Conservation (phyloP, 2,888 invertebrate genomes). For the Steinernema carpocapsae region DNA sequence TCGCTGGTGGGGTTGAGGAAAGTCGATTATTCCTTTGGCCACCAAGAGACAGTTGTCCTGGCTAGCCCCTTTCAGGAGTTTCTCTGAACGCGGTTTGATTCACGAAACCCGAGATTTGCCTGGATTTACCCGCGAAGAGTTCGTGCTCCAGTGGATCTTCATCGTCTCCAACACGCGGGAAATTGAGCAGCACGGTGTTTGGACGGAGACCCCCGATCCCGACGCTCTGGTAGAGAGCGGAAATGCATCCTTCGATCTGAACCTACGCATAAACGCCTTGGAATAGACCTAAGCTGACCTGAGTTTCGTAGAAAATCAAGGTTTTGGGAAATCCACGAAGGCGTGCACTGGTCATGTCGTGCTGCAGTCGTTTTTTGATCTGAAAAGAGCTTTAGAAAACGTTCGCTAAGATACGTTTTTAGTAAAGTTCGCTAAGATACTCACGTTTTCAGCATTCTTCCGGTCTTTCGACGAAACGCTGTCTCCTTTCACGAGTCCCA, state of each 20-base stretch:
- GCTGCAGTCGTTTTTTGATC: conserved; percentile 70
- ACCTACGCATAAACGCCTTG: not conserved
- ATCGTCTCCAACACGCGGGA: conserved; percentile 79
- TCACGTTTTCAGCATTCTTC: conserved; percentile 42
- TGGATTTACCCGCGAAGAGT: conserved; percentile 49
- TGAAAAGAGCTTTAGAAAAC: conserved; percentile 11
- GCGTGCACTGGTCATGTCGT: conserved; percentile 83
- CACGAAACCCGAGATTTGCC: not conserved
- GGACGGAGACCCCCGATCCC: conserved; percentile 97
- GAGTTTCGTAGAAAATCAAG: conserved; percentile 82
- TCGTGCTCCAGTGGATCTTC: conserved; percentile 49
- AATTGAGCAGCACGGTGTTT: conserved; percentile 95
- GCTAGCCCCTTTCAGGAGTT: conserved; percentile 78
- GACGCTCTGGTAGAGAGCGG: conserved; percentile 81
- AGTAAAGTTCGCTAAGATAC: not conserved
- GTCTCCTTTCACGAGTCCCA: conserved; percentile 76
- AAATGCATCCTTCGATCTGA: conserved; percentile 64
- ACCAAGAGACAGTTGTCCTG: conserved; percentile 93
- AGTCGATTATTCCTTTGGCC: conserved; percentile 95
- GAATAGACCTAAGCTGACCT: conserved; percentile 64
- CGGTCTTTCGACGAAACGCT: conserved; percentile 32
- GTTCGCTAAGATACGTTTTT: not conserved
- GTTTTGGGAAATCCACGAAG: conserved; percentile 97
- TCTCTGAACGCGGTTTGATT: conserved; percentile 51
- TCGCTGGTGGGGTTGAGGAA: conserved; percentile 85